These are phyloP conservation scores for Macrobrachium rosenbergii DNA, from an alignment of 1,140 invertebrate genomes.

Conservation along the genomic window DNA sequence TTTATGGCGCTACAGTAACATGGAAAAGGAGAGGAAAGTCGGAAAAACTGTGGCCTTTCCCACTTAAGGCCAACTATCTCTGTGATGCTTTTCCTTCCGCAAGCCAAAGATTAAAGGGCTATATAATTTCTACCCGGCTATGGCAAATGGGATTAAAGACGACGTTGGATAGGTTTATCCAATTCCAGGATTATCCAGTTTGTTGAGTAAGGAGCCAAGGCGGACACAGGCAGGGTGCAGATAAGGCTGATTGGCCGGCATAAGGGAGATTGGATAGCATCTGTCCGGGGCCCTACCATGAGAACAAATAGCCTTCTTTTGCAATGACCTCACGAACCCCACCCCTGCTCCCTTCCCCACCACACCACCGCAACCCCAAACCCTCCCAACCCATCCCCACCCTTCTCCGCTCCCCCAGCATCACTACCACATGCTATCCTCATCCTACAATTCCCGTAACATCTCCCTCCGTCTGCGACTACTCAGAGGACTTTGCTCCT, in stretches of 20 bases:
- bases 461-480: too few species aligned
- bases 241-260: constrained; percentile 45
- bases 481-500: too few species aligned
- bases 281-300: constrained; percentile 37
- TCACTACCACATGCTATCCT: neutral
- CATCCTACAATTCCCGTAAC: neutral
- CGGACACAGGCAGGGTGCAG: neutral
- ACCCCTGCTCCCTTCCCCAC: neutral
- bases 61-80: too few species aligned
- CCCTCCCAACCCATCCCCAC: too few species aligned
- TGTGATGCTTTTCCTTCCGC: too few species aligned
- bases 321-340: neutral
- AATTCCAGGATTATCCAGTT: constrained; percentile 26
- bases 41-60: neutral
- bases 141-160: constrained; percentile 2
- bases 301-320: constrained; percentile 43
- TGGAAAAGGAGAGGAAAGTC: too few species aligned
- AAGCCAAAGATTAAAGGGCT: neutral
- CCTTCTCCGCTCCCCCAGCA: neutral
- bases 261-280: constrained; percentile 48
- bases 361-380: neutral
- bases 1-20: too few species aligned
- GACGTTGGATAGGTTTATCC: constrained; percentile 7
- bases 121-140: neutral
- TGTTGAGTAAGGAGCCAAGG: constrained; percentile 22